A percentile compares a stretch with the other conserved stretches of the same genome.
Evolutionary conservation across 2,113 vertebrate genomes (phyloP).

Genomic region (Campylomormyrus tamandua): DNA sequence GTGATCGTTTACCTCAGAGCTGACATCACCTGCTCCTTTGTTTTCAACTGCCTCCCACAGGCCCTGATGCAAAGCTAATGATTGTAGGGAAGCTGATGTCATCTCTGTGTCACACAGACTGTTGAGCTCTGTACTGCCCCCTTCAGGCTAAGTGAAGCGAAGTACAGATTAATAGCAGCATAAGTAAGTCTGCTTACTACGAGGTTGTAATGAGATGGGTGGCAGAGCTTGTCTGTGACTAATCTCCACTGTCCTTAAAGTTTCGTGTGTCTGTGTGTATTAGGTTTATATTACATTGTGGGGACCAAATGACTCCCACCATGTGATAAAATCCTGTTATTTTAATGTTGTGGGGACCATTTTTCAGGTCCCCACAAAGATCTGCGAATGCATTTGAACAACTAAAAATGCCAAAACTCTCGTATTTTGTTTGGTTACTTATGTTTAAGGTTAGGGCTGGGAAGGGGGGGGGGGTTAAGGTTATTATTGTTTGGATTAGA

Average conservation of each 20-base stretch:
- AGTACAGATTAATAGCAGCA: slow-evolving; percentile 61
- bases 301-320: too few relatives aligned
- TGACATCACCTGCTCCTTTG: slow-evolving; percentile 33
- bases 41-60: slow-evolving; percentile 40
- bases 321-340: too few relatives aligned
- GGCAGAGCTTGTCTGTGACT: slow-evolving; percentile 51
- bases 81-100: slow-evolving; percentile 33
- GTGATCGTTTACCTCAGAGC: neutral
- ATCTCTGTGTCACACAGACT: slow-evolving; percentile 35
- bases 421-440: neutral
- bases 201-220: slow-evolving; percentile 70
- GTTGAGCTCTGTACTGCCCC: neutral
- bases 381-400: too few relatives aligned
- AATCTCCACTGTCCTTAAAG: slow-evolving; percentile 35
- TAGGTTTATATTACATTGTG: too few relatives aligned
- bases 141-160: slow-evolving; percentile 41
- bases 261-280: slow-evolving; percentile 16
- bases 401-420: too few relatives aligned
- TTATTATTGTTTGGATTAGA: neutral
- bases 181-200: slow-evolving; percentile 66
- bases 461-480: neutral
- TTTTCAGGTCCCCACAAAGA: too few relatives aligned
- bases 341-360: too few relatives aligned
- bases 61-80: slow-evolving; percentile 34
- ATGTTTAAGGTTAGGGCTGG: neutral